Base-by-base conservation (phyloP, 2,797 vertebrate genomes). In the Phoebastria nigripes region DNA sequence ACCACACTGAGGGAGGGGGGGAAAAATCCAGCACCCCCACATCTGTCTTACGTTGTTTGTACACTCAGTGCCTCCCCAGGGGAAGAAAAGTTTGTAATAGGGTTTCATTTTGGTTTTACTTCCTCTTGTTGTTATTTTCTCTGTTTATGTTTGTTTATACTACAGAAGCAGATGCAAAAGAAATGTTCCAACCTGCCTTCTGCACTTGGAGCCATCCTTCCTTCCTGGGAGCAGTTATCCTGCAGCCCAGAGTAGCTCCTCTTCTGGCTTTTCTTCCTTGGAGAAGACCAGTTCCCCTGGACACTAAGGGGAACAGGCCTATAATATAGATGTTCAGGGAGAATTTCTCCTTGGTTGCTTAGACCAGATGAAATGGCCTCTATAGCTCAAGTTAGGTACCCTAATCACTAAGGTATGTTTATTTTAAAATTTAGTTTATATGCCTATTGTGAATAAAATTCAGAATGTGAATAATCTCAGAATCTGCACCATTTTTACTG, bases 91-190 rank as follows among this genome's bases (percentile, higher is more conserved):
- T 58, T 88, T 85, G 33, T 35, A 90, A 54, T 39, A 47, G 55
- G n/a, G 66, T 78, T 89, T 95, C 14, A 37, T 86, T 95, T 87
- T 87, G 65, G n/a, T 92, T 95, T 95, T 95, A 67, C 72, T 96
- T 91, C 78, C 89, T 93, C 76, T 71, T 82, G 52, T 76, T 87
- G 54, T 93, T 91, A 28, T 89, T 94, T 94, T 90, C 51, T 65
- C 59, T 83, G 52, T 90, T 94, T 96, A 39, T 69, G 56, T 76
- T 91, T 88, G 15, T 91, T 95, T 95, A 35, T 63, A 59, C 66
- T 77, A 47, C 66, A 82, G 77, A 84, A 87, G 28, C 47, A 82
- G 77, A 92, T 0, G 3, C 62, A 63, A 82, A 76, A 89, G 26
- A 69, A 93, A 89, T 59, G 59, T 92, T 93, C 29, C 72, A 91